Evolutionary conservation across 2,888 invertebrate species (phyloP), one percentile per base, ranked within the genome.

Genomic region (Ethmia dodecea): DNA sequence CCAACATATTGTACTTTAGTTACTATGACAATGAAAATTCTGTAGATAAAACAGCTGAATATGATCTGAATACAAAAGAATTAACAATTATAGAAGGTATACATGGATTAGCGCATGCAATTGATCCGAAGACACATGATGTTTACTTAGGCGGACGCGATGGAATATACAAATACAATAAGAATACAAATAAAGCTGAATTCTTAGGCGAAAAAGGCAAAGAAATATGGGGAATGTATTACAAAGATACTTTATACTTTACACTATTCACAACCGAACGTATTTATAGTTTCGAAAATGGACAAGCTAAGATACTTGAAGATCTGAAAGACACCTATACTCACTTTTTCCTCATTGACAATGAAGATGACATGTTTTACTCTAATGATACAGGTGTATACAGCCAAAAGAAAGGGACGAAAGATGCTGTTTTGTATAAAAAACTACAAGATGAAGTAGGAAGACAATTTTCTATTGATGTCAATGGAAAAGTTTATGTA

Each of bases 281-380:
- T 35, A 20, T 81, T 0, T 77, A 68, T 36, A 60, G 60, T 0
- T 43, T 65, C 4, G 39, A 45, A 1, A 50, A 76, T 27, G 77
- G 66, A 0, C 46, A 61, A 35, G 37, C 58, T 1, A 40, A 22
- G 2, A 59, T 69, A 32, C 70, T 72, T 15, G 42, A 50, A 32
- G 78, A 80, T 42, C 53, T 81, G 6, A 73, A 81, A 60, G 73
- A 79, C 27, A 76, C 71, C 0, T 76, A 76, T 55, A 70, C 79
- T 0, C 72, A 73, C 31, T 58, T 62, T 12, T 77, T 83, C 26
- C 51, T 72, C 8, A 72, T 80, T 10, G 83, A 79, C 26, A 54
- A 62, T 26, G 60, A 73, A 5, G 45, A 70, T 36, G 39, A 49
- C 0, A 61, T 78, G 35, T 75, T 71, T 38, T 81, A 57, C 35